Evolutionary conservation across 37 sponge, comb jelly and placozoan species (phyloP).

Genomic region (Cladorhizidae sp.): DNA sequence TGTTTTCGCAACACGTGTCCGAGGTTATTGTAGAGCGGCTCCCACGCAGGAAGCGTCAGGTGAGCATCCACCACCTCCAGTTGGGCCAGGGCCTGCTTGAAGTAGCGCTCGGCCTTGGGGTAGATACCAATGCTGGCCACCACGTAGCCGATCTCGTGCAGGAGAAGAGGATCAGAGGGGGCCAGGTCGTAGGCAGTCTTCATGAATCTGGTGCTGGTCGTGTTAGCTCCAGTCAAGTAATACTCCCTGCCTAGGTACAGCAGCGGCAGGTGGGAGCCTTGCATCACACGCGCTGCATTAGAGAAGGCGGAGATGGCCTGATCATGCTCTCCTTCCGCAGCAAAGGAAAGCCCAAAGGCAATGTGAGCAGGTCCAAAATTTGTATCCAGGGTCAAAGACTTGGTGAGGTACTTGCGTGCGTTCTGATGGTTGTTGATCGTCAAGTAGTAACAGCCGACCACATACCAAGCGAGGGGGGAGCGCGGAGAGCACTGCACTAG

Average conservation of each 20-base stretch:
- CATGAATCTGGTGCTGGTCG: constrained; percentile 56
- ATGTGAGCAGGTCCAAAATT: constrained; percentile 71
- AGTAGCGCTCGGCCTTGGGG: constrained; percentile 56
- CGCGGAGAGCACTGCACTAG: constrained; percentile 66
- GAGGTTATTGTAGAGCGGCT: constrained; percentile 82
- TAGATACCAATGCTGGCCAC: constrained; percentile 29
- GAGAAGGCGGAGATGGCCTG: constrained; percentile 87
- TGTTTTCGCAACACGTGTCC: constrained; percentile 76
- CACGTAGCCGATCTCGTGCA: constrained; percentile 74
- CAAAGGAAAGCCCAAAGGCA: constrained; percentile 75
- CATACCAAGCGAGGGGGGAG: constrained; percentile 78
- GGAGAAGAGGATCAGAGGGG: constrained; percentile 61
- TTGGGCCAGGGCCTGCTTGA: constrained; percentile 37
- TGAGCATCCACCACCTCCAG: constrained; percentile 48
- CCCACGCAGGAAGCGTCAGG: constrained; percentile 62
- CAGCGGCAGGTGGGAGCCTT: constrained; percentile 74
- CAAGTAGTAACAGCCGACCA: constrained; percentile 85
- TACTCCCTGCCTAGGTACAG: constrained; percentile 85
- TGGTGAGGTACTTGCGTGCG: constrained; percentile 73
- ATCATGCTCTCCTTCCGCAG: constrained; percentile 75
- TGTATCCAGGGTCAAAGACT: constrained; percentile 54
- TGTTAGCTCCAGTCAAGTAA: constrained; percentile 44
- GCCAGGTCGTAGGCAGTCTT: constrained; percentile 65
- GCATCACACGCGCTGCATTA: constrained; percentile 75
- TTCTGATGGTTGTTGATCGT: constrained; percentile 47